These are phyloP conservation scores for Irena cyanogastra DNA, from an alignment of 2,113 vertebrate species.

Conservation along the genomic window DNA sequence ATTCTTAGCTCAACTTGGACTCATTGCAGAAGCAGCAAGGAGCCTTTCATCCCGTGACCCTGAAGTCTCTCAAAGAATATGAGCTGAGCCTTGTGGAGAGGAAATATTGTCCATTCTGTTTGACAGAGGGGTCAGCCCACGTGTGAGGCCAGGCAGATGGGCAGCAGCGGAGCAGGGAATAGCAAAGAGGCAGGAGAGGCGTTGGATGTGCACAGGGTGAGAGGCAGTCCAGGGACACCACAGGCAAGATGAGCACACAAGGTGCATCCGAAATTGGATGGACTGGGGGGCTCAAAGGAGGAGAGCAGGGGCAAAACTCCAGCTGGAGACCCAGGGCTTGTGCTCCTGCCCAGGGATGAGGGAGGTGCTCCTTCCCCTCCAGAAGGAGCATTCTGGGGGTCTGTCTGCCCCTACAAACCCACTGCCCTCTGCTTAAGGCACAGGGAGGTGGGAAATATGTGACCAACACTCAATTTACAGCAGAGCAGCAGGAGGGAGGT, in stretches of 20 bases:
- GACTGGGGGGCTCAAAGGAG: accelerated
- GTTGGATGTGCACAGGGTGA: background rate
- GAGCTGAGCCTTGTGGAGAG: background rate
- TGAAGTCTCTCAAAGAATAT: background rate
- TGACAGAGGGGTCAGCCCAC: background rate
- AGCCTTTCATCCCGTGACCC: slow-evolving; percentile 50
- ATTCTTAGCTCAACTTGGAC: slow-evolving; percentile 40
- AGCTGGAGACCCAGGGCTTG: background rate
- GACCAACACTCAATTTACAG: background rate
- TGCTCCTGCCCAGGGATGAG: background rate
- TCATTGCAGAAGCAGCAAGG: slow-evolving; percentile 17
- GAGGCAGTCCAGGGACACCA: background rate
- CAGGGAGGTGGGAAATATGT: accelerated
- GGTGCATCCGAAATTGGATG: background rate
- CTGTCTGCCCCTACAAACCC: background rate
- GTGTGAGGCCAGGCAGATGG: background rate
- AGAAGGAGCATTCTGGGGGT: background rate
- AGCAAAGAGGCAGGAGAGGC: background rate
- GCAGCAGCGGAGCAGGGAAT: background rate
- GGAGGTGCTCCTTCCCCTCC: background rate
- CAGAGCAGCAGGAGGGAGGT: background rate
- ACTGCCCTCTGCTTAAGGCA: background rate
- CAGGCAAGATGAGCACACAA: accelerated
- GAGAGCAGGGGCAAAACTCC: accelerated
- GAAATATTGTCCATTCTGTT: background rate